Evolutionary conservation across 2,113 vertebrate species (phyloP), one percentile per base, ranked within the genome.

Genomic region (Heterotilapia buettikoferi): DNA sequence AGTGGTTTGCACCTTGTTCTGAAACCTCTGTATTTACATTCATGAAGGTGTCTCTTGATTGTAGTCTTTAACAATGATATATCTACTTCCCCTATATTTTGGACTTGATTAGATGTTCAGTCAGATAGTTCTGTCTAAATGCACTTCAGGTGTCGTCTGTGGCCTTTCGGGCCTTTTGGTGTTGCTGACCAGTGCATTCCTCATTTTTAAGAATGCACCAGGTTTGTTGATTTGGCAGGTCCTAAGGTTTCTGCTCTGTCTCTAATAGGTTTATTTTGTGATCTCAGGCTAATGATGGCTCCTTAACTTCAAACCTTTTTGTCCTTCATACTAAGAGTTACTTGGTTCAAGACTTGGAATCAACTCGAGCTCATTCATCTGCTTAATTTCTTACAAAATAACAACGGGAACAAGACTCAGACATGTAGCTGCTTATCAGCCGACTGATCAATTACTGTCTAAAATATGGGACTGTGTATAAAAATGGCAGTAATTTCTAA

Each of bases 171-270:
- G 13, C 38, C 66, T 73, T 45, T 45, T 0, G 13, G 13, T 45
- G 68, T 16, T 43, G 2, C n/a, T 71, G 38, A 24, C 13, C 38
- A 0, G 38, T 7, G 33, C 61, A 38, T 73, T 73, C 1, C 0
- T 73, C 66, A 24, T 73, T 45, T 45, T 73, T 38, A 66, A 38
- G 6, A 66, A 16, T 24, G 66, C 21, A 73, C 13, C 21, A 10
- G 38, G 40, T 24, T 43, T 24, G 31, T 24, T 43, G 38, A 43
- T 73, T 66, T 38, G 38, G 38, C 21, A 9, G 40, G 66, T 45
- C 13, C 38, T 3, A 16, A 26, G 21, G 8, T 73, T 73, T 45
- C 21, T 73, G n/a, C 38, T 45, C 38, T 2, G 21, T 0, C 21
- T 43, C 0, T 1, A 24, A 73, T 45, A 26, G 40, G 38, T 73